Evolutionary conservation across 2,888 invertebrate species (phyloP), one percentile per base, ranked within the genome.

Genomic region (Netelia virgata): DNA sequence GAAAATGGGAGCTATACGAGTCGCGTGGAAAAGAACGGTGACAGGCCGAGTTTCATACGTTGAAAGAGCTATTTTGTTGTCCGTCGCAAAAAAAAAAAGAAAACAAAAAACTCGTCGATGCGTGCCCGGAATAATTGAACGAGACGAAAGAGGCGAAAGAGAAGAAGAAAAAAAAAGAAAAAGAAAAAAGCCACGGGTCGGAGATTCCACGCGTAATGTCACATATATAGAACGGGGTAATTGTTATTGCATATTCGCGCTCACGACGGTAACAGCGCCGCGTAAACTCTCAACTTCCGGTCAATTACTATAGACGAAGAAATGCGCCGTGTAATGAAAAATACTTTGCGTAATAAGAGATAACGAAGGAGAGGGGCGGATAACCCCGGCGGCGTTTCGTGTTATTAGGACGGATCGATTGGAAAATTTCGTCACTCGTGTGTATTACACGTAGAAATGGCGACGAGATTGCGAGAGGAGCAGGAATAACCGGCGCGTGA

Each of bases 251-350:
- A 50, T 75, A 59, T 78, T 70, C 28, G 64, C 79, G 57, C 66
- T 73, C 66, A 57, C 43, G 57, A 11, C 68, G 23, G 41, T 28
- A 57, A 9, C 57, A 57, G 18, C 57, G 43, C 61, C 55, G 59
- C 9, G 59, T 79, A 77, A 81, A 84, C 63, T 77, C 84, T 41
- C 41, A 74, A 57, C 84, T 73, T 84, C 84, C 84, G 80, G 76
- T 76, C 81, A 73, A 81, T 84, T 81, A 72, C 70, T 14, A 16
- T 18, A 59, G 0, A 9, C 47, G 55, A 11, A 23, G 36, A 69
- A 18, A 69, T 14, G 47, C 8, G 5, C 14, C 53, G 18, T 10
- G 36, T 50, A 16, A 47, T 73, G 53, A 55, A 43, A 70, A 53
- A 63, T 50, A 50, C 36, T 75, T 63, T 10, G 73, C 55, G 61